Evolutionary conservation across 2,888 invertebrate species (phyloP), one percentile per base, ranked within the genome.

Genomic region (Parnassius apollo): DNA sequence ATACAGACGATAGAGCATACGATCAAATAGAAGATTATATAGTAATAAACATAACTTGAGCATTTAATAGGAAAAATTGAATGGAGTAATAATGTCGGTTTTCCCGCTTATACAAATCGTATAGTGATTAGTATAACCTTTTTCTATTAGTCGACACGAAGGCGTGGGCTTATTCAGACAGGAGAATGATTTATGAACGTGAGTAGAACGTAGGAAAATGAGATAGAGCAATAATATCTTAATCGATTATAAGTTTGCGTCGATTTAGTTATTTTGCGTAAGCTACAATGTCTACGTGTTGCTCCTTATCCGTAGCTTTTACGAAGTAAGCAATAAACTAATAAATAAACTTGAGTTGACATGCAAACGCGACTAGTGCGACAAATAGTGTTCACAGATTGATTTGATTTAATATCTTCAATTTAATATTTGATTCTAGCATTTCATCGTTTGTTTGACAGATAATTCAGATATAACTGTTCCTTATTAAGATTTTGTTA

Each of bases 151-250:
- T 51, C 44, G 50, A 54, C 57, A 54, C 44, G 44, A 54, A 54
- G 62, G 55, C 59, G 59, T 59, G 51, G 59, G 51, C 62, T 45
- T 25, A 42, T 42, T 58, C 44, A 44, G 58, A 55, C 54, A 55
- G 44, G 50, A 44, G n/a, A 55, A 59, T 63, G 62, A 63, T 63
- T 63, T 63, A 63, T 59, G 62, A 56, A 55, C 50, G 50, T 45
- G 35, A 35, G 35, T 35, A 35, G 59, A 59, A 55, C 59, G 50
- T 59, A 22, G 42, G 58, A 58, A 62, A 58, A 62, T 55, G 25
- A 58, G 53, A 61, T 56, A 56, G 56, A 58, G 49, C 53, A 44
- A 35, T 59, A 63, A 63, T 55, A 63, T 59, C 62, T 63, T 59
- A 63, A 62, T 62, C 57, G 62, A 62, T 62, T 62, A 57, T 49